A percentile compares a stretch with the other conserved stretches of the same genome.
These are phyloP conservation scores for Monopterus albus DNA, from an alignment of 2,113 vertebrate species.

Conservation along the genomic window DNA sequence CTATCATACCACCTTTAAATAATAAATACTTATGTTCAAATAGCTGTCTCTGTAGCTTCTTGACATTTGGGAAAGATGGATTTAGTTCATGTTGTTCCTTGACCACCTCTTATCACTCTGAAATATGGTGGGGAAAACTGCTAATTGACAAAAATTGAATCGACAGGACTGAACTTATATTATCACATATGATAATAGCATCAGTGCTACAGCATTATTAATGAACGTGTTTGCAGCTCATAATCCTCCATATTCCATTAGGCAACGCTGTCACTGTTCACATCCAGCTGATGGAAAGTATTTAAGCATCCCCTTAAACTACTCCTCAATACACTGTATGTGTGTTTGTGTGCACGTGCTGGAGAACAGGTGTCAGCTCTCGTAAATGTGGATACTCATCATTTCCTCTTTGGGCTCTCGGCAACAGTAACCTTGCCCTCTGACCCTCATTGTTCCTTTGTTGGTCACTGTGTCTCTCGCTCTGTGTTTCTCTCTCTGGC, in stretches of 20 bases:
- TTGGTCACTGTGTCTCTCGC: neutral
- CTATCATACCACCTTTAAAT: too few species aligned
- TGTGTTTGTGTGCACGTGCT: neutral
- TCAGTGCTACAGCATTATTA: conserved; percentile 1
- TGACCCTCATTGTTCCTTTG: conserved; percentile 3
- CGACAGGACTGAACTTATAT: neutral
- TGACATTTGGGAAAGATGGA: neutral
- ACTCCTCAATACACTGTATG: neutral
- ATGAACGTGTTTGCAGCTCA: neutral
- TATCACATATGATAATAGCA: neutral
- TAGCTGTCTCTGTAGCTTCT: neutral
- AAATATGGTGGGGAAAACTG: neutral
- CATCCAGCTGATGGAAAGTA: conserved; percentile 23
- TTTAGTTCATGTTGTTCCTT: too few species aligned
- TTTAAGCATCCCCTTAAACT: conserved; percentile 2
- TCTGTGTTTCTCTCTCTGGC: conserved; percentile 3
- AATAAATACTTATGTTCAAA: too few species aligned
- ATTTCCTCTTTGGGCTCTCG: conserved; percentile 45
- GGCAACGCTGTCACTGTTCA: conserved; percentile 5
- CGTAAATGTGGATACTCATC: conserved; percentile 50
- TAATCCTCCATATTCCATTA: neutral
- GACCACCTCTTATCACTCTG: neutral
- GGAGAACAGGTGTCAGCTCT: conserved; percentile 36
- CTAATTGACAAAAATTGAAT: neutral
- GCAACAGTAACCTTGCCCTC: conserved; percentile 21